phyloP scores from a whole-genome alignment of 1,140 invertebrate genomes.

The Mesaphorura yosii region DNA sequence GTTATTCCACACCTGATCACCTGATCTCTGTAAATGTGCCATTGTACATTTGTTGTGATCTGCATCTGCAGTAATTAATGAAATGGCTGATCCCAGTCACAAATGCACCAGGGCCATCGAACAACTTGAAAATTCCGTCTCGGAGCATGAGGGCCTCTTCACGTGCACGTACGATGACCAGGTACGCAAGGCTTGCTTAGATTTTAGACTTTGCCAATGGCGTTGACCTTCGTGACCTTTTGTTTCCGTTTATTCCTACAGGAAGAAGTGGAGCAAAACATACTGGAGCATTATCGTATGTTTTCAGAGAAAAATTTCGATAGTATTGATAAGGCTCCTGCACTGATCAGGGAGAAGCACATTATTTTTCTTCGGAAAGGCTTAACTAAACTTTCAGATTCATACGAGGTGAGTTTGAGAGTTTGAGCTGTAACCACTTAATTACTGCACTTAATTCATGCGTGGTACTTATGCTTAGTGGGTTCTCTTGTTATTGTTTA shows the following conservation, averaged over 20 bases:
- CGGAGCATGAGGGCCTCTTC: background rate
- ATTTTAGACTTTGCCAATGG: too few relatives aligned
- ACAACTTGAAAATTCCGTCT: constrained; percentile 3
- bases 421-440: background rate
- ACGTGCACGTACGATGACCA: background rate
- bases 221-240: too few relatives aligned
- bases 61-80: too few relatives aligned
- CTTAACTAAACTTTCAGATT: background rate
- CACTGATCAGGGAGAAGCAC: constrained; percentile 3
- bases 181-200: too few relatives aligned
- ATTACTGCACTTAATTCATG: background rate
- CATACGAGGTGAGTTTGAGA: background rate
- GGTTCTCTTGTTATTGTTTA: background rate
- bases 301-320: background rate
- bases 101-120: too few relatives aligned
- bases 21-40: too few relatives aligned
- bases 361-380: background rate
- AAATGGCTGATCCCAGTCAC: too few relatives aligned
- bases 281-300: background rate
- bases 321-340: background rate
- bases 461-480: too few relatives aligned
- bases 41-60: too few relatives aligned
- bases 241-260: too few relatives aligned
- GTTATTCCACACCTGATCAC: too few relatives aligned
- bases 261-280: constrained; percentile 7